A percentile compares a stretch with the other conserved stretches of the same genome.
Conservation (phyloP, 1,140 invertebrate species). For the Pygmarrhopalites habei region DNA sequence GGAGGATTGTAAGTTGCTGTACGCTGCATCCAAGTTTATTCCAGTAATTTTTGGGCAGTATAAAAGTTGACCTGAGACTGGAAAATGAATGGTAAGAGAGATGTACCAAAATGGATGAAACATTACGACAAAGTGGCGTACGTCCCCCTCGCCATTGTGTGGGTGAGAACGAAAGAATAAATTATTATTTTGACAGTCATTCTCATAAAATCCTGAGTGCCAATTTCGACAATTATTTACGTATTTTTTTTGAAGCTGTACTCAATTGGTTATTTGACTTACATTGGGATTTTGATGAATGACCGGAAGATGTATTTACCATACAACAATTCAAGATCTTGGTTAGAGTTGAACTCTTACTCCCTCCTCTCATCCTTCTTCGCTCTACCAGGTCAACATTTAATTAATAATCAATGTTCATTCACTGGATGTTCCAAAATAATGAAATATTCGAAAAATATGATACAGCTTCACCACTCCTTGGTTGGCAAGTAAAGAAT, state of each 20-base stretch:
- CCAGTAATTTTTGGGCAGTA: too few relatives aligned
- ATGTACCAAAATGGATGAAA: too few relatives aligned
- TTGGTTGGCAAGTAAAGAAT: neutral
- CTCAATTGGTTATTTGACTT: neutral
- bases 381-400: neutral
- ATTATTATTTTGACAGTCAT: neutral
- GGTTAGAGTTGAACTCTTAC: conserved; percentile 4
- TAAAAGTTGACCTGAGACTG: too few relatives aligned
- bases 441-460: neutral
- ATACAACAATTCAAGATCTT: neutral
- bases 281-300: neutral
- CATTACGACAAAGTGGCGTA: neutral
- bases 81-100: too few relatives aligned
- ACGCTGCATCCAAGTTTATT: too few relatives aligned
- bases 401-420: neutral
- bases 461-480: neutral
- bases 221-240: too few relatives aligned
- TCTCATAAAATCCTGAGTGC: too few relatives aligned
- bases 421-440: neutral
- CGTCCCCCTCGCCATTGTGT: neutral
- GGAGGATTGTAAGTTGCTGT: too few relatives aligned
- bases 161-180: neutral
- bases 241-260: neutral
- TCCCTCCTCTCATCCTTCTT: neutral
- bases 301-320: conserved; percentile 4